Evolutionary conservation across 2,113 vertebrate species (phyloP).

Genomic region (Neogobius melanostomus): DNA sequence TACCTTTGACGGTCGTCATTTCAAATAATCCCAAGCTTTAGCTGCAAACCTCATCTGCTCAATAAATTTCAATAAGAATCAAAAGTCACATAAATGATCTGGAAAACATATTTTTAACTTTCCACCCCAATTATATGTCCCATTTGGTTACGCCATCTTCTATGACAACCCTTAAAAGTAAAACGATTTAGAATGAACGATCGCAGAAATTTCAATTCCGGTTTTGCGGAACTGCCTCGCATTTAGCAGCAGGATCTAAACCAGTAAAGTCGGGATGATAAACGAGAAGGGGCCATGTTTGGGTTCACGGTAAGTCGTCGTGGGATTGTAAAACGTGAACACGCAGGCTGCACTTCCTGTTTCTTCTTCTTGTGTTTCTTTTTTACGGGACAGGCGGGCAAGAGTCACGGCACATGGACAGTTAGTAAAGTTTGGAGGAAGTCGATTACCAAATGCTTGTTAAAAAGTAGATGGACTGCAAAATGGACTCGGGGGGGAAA

Average conservation of each 20-base stretch:
- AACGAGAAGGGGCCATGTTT: neutral
- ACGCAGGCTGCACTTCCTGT: neutral
- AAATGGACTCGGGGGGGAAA: neutral
- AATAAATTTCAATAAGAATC: neutral
- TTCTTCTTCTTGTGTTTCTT: neutral
- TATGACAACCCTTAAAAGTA: neutral
- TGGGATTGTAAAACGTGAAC: neutral
- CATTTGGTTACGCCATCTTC: neutral
- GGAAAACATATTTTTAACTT: neutral
- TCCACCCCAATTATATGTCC: neutral
- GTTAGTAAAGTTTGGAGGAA: neutral
- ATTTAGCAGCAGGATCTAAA: neutral
- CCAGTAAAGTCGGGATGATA: neutral
- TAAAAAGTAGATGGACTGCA: neutral
- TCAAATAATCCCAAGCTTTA: neutral
- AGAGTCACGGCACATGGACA: neutral
- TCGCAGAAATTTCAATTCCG: neutral
- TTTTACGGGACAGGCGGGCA: neutral
- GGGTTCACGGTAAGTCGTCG: neutral
- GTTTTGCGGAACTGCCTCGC: neutral
- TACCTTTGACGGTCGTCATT: neutral
- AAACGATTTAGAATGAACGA: neutral
- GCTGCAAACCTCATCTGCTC: neutral
- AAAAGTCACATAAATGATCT: neutral
- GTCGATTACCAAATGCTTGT: too few species aligned